A percentile compares a stretch with the other conserved stretches of the same genome.
phyloP scores from a whole-genome alignment of 2,797 vertebrate genomes.

The Triplophysa bombifrons region DNA sequence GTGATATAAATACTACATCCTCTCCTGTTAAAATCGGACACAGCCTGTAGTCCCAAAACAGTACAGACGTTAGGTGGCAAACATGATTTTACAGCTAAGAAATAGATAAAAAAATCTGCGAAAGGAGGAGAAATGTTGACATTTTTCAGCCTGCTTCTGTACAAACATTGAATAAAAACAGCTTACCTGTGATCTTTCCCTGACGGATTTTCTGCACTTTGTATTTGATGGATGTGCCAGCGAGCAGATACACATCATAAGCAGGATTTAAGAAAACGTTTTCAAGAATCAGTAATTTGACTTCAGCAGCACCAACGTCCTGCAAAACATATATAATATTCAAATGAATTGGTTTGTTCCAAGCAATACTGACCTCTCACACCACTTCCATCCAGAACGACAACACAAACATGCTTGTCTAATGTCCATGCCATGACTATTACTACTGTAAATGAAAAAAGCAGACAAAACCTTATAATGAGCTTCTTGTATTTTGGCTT shows the following conservation, averaged over 20 bases:
- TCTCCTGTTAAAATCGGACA: no score
- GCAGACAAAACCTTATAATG: conserved; percentile 78
- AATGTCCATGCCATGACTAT: background rate
- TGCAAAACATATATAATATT: conserved; percentile 60
- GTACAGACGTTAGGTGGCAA: no score
- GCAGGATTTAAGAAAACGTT: conserved; percentile 94
- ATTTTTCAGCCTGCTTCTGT: no score
- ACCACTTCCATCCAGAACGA: background rate
- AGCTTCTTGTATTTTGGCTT: conserved; percentile 88
- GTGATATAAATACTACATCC: background rate
- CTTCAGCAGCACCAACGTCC: conserved; percentile 91
- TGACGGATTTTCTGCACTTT: conserved; percentile 93
- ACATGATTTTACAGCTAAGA: no score
- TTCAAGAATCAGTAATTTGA: conserved; percentile 92
- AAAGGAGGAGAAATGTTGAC: no score
- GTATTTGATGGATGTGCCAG: conserved; percentile 88
- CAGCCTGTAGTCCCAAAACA: no score
- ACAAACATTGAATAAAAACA: no score
- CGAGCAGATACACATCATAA: conserved; percentile 87
- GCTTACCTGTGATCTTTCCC: conserved; percentile 89
- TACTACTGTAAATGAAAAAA: background rate
- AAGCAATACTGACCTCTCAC: background rate
- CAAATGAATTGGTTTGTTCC: background rate
- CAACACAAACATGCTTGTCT: background rate
- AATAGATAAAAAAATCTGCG: no score